A percentile compares a stretch with the other conserved stretches of the same genome.
Evolutionary conservation across 1,140 invertebrate species (phyloP).

Genomic region (Pseudomyrmex gracilis): DNA sequence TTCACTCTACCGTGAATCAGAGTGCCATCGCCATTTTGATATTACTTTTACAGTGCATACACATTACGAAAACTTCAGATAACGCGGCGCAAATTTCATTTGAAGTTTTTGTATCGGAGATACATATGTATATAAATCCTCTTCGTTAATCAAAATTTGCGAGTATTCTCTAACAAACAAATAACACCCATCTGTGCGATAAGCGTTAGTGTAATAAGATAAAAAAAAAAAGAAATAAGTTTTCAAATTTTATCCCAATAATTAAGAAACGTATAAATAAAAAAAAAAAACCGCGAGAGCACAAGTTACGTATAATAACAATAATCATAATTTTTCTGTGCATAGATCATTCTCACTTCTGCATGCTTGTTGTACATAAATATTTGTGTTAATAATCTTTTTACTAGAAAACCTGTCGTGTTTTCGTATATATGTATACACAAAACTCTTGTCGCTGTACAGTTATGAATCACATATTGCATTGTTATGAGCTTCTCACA

Average conservation of each 20-base stretch:
- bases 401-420: conserved; percentile 51
- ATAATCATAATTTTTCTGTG: conserved; percentile 60
- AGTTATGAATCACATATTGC: conserved; percentile 23
- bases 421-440: conserved; percentile 48
- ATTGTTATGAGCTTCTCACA: conserved; percentile 11
- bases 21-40: conserved; percentile 75
- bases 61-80: background rate
- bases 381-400: conserved; percentile 74
- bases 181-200: conserved; percentile 50
- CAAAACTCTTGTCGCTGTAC: conserved; percentile 32
- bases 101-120: too few relatives aligned
- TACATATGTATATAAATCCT: background rate
- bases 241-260: conserved; percentile 48
- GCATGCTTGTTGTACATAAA: conserved; percentile 69
- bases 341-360: conserved; percentile 57
- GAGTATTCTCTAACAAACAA: conserved; percentile 42
- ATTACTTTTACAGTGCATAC: conserved; percentile 21
- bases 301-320: conserved; percentile 38
- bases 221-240: conserved; percentile 19
- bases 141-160: conserved; percentile 69
- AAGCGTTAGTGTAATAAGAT: conserved; percentile 35
- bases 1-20: conserved; percentile 77
- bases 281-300: conserved; percentile 1
- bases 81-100: too few relatives aligned
- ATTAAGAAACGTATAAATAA: conserved; percentile 43